Percentiles rank a stretch among this genome's conserved stretches.
Conservation (phyloP, 2,797 vertebrate genomes). For the Hafferia zeledoni region DNA sequence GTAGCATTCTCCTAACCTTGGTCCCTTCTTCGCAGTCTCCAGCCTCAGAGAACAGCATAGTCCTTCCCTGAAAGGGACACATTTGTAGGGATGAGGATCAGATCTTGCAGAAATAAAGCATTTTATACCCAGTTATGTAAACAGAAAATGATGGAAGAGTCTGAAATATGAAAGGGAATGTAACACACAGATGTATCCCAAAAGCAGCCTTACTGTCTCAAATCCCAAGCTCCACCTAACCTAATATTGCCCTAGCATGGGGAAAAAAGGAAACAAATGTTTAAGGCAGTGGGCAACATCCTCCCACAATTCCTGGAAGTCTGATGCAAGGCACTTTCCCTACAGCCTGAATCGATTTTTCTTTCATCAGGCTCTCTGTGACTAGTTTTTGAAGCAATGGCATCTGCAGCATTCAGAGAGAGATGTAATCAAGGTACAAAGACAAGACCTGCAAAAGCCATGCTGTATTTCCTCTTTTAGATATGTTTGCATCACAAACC, state of each 20-base stretch:
- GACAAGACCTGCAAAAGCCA: slow-evolving; percentile 41
- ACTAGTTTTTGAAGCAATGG: slow-evolving; percentile 7
- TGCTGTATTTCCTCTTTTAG: slow-evolving; percentile 32
- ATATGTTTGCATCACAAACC: slow-evolving; percentile 59
- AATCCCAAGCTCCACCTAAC: neutral
- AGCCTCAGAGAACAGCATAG: neutral
- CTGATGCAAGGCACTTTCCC: neutral
- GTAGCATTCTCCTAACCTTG: neutral
- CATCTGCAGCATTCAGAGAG: slow-evolving; percentile 21
- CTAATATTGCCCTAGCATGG: neutral
- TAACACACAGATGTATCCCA: neutral
- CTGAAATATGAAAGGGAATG: neutral
- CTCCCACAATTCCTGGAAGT: neutral
- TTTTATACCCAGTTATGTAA: neutral
- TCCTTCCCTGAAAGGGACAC: neutral
- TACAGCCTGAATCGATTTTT: neutral
- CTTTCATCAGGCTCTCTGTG: slow-evolving; percentile 3
- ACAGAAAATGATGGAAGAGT: neutral
- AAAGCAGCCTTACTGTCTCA: neutral
- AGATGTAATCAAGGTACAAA: slow-evolving; percentile 34
- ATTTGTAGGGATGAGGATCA: neutral
- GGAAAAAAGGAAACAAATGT: neutral
- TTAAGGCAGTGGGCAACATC: neutral
- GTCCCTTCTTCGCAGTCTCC: neutral
- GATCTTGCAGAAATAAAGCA: neutral